phyloP scores from a whole-genome alignment of 2,797 vertebrate genomes.

The Hozukius guyotensis region DNA sequence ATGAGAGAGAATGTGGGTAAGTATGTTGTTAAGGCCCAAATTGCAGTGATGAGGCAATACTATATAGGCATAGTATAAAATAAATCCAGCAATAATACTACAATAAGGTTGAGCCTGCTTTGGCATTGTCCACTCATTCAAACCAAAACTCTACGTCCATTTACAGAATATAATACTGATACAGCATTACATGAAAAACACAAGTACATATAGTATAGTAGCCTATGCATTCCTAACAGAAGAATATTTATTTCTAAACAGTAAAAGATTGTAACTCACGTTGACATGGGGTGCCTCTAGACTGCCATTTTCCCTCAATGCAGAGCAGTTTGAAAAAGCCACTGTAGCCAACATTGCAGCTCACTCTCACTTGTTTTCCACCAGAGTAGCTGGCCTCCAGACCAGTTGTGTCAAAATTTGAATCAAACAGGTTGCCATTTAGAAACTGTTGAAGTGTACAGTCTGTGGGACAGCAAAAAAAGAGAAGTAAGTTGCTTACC shows the following conservation, averaged over 20 bases:
- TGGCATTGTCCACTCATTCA: neutral
- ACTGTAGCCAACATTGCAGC: constrained; percentile 64
- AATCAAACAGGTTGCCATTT: fast-evolving
- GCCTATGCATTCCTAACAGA: neutral
- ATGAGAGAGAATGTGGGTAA: neutral
- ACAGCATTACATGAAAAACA: neutral
- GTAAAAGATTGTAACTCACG: constrained; percentile 59
- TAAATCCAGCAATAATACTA: neutral
- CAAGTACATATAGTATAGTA: neutral
- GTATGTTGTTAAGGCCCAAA: neutral
- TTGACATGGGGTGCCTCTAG: constrained; percentile 38
- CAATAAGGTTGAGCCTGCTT: neutral
- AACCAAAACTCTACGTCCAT: neutral
- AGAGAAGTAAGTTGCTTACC: neutral
- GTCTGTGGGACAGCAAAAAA: constrained; percentile 4
- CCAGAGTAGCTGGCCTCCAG: neutral
- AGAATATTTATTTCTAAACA: neutral
- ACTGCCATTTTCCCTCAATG: neutral
- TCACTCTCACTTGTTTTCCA: constrained; percentile 49
- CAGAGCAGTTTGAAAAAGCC: constrained; percentile 74
- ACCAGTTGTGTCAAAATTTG: constrained; percentile 42
- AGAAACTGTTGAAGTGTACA: constrained; percentile 38
- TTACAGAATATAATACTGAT: neutral
- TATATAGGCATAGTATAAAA: neutral
- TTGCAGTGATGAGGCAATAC: neutral